Conservation (phyloP, 2,113 vertebrate species). For the Myiozetetes cayanensis region DNA sequence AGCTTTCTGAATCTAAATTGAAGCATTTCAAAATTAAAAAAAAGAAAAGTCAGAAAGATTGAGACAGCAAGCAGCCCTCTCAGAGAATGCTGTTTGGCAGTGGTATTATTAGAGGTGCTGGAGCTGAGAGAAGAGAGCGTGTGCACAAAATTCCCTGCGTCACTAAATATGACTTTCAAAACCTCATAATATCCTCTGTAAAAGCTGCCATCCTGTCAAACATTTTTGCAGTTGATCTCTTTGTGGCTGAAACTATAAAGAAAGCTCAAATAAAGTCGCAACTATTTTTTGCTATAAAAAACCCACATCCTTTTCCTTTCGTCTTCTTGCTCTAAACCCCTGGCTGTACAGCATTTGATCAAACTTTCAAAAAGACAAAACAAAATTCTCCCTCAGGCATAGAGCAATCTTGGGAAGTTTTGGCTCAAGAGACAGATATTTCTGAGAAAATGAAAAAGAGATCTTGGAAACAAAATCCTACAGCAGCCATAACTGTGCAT, state of each 20-base stretch:
- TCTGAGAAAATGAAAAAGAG: constrained; percentile 2
- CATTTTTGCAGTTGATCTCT: neutral
- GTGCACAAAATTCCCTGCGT: neutral
- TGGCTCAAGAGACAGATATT: neutral
- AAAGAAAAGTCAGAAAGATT: neutral
- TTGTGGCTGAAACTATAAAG: constrained; percentile 9
- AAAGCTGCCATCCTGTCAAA: constrained; percentile 1
- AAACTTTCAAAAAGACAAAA: constrained; percentile 27
- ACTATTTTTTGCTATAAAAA: neutral
- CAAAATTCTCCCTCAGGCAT: constrained; percentile 29
- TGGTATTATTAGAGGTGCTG: neutral
- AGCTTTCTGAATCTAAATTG: neutral
- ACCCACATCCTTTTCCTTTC: neutral
- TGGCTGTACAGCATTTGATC: constrained; percentile 35
- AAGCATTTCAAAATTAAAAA: constrained; percentile 1
- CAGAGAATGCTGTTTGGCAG: neutral
- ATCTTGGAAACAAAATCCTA: neutral
- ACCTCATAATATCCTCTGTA: neutral
- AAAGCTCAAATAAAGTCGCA: neutral
- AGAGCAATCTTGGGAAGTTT: constrained; percentile 6
- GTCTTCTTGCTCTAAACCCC: constrained; percentile 8
- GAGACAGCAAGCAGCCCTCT: neutral
- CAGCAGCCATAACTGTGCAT: neutral
- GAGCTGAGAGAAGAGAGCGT: neutral
- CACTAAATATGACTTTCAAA: constrained; percentile 25